Conservation (phyloP, 37 sponge, comb jelly and placozoan species). For the Bolinopsis microptera region DNA sequence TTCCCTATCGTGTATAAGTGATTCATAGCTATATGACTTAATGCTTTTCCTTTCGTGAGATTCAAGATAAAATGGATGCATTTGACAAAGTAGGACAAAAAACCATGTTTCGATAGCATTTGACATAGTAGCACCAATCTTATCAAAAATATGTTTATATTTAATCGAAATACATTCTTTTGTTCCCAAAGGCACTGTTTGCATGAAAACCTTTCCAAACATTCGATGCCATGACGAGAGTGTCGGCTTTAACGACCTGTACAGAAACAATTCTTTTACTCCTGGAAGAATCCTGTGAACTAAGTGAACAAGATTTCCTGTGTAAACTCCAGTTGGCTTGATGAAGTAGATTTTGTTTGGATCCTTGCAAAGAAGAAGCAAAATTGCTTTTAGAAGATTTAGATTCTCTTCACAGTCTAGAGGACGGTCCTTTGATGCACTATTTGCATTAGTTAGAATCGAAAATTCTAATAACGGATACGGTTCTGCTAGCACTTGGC, state of each 20-base stretch:
- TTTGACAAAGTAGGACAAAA: background rate
- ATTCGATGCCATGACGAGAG: background rate
- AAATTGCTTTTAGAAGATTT: background rate
- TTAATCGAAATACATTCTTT: background rate
- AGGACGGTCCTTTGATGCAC: background rate
- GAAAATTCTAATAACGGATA: background rate
- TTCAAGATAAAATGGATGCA: conserved; percentile 1
- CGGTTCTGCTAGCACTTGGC: background rate
- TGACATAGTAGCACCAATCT: no score
- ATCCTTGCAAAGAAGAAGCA: background rate
- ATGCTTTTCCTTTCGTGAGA: background rate
- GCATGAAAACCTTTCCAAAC: background rate
- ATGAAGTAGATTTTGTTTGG: background rate
- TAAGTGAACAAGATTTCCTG: background rate
- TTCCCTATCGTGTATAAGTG: background rate
- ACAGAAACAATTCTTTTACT: background rate
- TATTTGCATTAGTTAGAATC: background rate
- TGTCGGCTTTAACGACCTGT: background rate
- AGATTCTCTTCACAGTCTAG: background rate
- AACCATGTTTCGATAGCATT: no score
- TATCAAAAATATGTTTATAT: no score
- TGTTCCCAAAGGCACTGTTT: background rate
- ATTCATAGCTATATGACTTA: background rate
- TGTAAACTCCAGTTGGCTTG: background rate
- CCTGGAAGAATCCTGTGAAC: background rate